Evolutionary conservation across 2,888 invertebrate species (phyloP).

Genomic region (Rhamphomyia laevipes): DNA sequence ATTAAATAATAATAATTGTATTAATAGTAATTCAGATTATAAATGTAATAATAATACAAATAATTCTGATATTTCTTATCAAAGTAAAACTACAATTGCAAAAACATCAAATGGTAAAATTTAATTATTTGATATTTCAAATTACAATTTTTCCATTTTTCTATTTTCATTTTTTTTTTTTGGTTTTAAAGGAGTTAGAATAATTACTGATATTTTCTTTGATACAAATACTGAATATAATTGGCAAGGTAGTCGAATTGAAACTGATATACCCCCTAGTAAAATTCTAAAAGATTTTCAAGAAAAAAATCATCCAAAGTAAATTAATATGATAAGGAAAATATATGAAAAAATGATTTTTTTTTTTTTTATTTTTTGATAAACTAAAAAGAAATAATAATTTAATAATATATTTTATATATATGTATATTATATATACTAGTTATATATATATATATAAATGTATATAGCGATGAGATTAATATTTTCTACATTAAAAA

Average conservation of each 20-base stretch:
- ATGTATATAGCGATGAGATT: too few relatives aligned
- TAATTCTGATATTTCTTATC: constrained; percentile 22
- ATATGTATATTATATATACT: too few relatives aligned
- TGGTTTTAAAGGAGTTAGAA: constrained; percentile 29
- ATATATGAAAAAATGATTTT: too few relatives aligned
- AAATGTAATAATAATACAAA: neutral
- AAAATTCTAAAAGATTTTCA: constrained; percentile 32
- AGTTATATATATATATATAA: too few relatives aligned
- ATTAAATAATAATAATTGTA: neutral
- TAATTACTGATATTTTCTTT: constrained; percentile 31
- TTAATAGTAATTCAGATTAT: neutral
- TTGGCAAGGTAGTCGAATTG: constrained; percentile 30
- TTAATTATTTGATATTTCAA: too few relatives aligned
- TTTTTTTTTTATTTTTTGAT: too few relatives aligned
- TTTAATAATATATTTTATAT: too few relatives aligned
- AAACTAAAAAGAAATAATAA: too few relatives aligned
- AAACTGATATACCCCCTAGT: constrained; percentile 33
- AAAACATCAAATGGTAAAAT: constrained; percentile 29
- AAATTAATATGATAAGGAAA: too few relatives aligned
- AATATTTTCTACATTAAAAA: too few relatives aligned
- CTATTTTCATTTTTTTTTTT: neutral
- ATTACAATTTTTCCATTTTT: too few relatives aligned
- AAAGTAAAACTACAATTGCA: constrained; percentile 33
- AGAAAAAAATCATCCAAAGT: constrained; percentile 13
- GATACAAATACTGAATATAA: constrained; percentile 22